Base-by-base conservation (phyloP, 2,113 vertebrate genomes). In the Octodon degus region DNA sequence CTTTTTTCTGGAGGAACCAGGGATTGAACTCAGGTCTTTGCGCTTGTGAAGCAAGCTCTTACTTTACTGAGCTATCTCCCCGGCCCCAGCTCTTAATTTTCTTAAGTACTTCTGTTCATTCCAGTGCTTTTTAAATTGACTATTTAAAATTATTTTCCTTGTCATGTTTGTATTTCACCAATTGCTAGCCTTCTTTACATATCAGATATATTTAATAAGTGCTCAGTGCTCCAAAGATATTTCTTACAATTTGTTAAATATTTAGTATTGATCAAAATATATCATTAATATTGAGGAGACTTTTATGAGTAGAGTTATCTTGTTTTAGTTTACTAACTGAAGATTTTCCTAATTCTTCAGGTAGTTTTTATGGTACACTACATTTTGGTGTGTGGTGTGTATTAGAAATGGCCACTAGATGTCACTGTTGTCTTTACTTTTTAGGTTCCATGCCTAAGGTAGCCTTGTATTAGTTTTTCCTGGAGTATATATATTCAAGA, bases 341-440 rank as follows among this genome's bases (percentile, higher is more conserved):
- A 95, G 70, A 37, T 91, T 81, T 22, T 82, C 32, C 2, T 63
- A 70, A 34, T 80, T 92, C 60, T 50, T 84, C 34, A 82, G 50
- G 27, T 14, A 77, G 65, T 0, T 86, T 0, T 86, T 72, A 65
- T n/a, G 65, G 53, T 76, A 7, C 19, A 16, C 47, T 58, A 34
- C 43, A 8, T 68, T 86, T 92, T 67, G 14, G 34, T 95, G 0
- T 12, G 0, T 91, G 47, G 24, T 74, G 37, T 84, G 43, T 97
- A 87, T 97, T 79, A 50, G 2, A 32, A 96, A 30, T 95, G 79
- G 86, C 98, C 98, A 96, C 98, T 98, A 98, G 98, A 98, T 98
- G 98, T 98, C 98, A 98, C 7, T 96, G 89, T 98, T 98, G 97
- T 81, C 96, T 93, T 91, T 97, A 97, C 95, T 95, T 37, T 96